Conservation (phyloP, 2,113 vertebrate species). For the Noturus placidus region DNA sequence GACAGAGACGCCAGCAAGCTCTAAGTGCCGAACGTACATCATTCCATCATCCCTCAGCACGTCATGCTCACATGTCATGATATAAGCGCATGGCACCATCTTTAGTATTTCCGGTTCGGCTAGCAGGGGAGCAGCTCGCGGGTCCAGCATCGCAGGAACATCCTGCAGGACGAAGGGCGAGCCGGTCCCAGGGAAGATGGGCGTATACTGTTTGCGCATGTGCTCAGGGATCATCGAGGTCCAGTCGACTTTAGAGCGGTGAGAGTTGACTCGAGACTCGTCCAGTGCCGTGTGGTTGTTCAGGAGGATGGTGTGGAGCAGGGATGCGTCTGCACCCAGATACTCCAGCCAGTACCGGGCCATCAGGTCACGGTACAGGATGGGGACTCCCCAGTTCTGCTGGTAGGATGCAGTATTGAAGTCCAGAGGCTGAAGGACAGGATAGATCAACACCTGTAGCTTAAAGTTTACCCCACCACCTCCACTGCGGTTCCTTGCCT, state of each 20-base stretch:
- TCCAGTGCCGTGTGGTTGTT: slow-evolving; percentile 89
- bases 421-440: slow-evolving; percentile 83
- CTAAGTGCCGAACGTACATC: slow-evolving; percentile 85
- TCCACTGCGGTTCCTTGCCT: not conserved
- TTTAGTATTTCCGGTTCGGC: slow-evolving; percentile 76
- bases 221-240: slow-evolving; percentile 74
- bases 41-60: slow-evolving; percentile 89
- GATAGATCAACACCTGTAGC: slow-evolving; percentile 84
- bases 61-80: slow-evolving; percentile 88
- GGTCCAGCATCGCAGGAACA: slow-evolving; percentile 81
- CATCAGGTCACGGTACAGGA: slow-evolving; percentile 77
- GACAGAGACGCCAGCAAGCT: slow-evolving; percentile 81
- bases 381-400: slow-evolving; percentile 75
- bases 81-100: slow-evolving; percentile 80
- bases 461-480: slow-evolving; percentile 65
- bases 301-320: slow-evolving; percentile 70
- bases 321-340: slow-evolving; percentile 71
- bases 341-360: slow-evolving; percentile 88
- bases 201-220: slow-evolving; percentile 76
- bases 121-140: slow-evolving; percentile 79
- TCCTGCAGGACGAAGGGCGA: slow-evolving; percentile 65
- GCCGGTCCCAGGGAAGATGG: slow-evolving; percentile 68
- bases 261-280: slow-evolving; percentile 63
- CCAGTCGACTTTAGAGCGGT: slow-evolving; percentile 81
- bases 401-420: slow-evolving; percentile 87